phyloP scores from a whole-genome alignment of 30 jellyfish, hydroid and myxozoan genomes.

The Turritopsis dohrnii region DNA sequence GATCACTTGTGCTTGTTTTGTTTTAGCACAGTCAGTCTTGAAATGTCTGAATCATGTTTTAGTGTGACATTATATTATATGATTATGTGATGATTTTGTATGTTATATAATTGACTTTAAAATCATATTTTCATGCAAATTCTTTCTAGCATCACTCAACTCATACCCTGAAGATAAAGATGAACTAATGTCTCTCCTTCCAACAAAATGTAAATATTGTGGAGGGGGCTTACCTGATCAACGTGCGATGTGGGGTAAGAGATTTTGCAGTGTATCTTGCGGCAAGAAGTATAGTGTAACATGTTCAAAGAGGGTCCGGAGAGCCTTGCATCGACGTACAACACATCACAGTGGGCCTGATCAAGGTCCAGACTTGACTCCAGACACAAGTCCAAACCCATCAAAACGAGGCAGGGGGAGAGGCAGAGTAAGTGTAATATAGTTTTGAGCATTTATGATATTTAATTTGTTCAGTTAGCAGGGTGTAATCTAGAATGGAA shows the following conservation, averaged over 20 bases:
- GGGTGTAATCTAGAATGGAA: too few relatives aligned
- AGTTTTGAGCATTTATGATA: too few relatives aligned
- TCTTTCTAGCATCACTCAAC: slow-evolving; percentile 19
- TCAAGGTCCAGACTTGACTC: slow-evolving; percentile 37
- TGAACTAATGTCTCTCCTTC: slow-evolving; percentile 75
- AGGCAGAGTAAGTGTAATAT: slow-evolving; percentile 1
- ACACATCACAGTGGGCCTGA: slow-evolving; percentile 39
- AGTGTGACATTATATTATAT: too few relatives aligned
- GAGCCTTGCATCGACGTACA: slow-evolving; percentile 36
- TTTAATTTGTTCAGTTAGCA: too few relatives aligned
- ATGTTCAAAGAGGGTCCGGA: slow-evolving; percentile 63
- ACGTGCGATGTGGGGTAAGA: slow-evolving; percentile 97
- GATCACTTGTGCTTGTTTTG: too few relatives aligned
- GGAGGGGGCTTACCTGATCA: slow-evolving; percentile 88
- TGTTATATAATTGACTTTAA: too few relatives aligned
- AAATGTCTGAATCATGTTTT: too few relatives aligned
- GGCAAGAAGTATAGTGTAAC: slow-evolving; percentile 87
- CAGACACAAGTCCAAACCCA: background rate
- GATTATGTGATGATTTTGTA: too few relatives aligned
- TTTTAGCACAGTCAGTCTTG: background rate
- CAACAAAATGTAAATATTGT: slow-evolving; percentile 95
- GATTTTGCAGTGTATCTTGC: slow-evolving; percentile 95
- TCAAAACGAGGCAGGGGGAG: slow-evolving; percentile 12
- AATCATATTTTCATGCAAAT: background rate
- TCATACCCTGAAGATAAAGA: slow-evolving; percentile 53